Evolutionary conservation across 2,797 vertebrate species (phyloP).

Genomic region (Danio tinwini): DNA sequence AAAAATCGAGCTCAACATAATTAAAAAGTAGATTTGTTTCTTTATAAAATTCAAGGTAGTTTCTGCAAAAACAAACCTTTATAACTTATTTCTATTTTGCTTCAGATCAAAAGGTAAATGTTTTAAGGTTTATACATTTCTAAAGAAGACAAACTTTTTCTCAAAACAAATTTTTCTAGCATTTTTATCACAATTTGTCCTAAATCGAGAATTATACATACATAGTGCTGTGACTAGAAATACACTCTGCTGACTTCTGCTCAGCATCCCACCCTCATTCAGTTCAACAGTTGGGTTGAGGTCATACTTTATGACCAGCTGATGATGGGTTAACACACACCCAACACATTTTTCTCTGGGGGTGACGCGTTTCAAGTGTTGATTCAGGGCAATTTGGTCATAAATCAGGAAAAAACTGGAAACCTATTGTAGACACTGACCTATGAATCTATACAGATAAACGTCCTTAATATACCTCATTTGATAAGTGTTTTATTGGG

Average conservation of each 20-base stretch:
- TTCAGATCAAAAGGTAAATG: no score
- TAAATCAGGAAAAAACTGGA: slow-evolving; percentile 22
- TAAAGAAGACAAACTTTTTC: no score
- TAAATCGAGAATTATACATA: no score
- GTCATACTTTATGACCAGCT: slow-evolving; percentile 34
- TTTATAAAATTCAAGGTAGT: no score
- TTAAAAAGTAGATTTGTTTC: no score
- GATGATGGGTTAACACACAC: slow-evolving; percentile 45
- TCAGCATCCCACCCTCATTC: slow-evolving; percentile 12
- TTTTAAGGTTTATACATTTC: no score
- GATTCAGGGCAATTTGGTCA: slow-evolving; percentile 25
- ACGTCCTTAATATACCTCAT: not conserved
- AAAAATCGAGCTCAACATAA: no score
- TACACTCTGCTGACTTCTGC: not conserved
- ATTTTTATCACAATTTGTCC: no score
- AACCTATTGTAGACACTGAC: slow-evolving; percentile 2
- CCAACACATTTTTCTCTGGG: slow-evolving; percentile 18
- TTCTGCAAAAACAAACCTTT: no score
- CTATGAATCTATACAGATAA: slow-evolving; percentile 6
- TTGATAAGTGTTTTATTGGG: slow-evolving; percentile 26
- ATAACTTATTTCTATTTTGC: no score
- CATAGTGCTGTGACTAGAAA: not conserved
- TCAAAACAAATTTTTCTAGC: no score
- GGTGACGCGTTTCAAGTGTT: slow-evolving; percentile 11
- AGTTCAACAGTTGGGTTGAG: slow-evolving; percentile 2